Evolutionary conservation across 2,113 vertebrate genomes (phyloP), one percentile per base, ranked within the genome.

Genomic region (cattle (Bos taurus)): DNA sequence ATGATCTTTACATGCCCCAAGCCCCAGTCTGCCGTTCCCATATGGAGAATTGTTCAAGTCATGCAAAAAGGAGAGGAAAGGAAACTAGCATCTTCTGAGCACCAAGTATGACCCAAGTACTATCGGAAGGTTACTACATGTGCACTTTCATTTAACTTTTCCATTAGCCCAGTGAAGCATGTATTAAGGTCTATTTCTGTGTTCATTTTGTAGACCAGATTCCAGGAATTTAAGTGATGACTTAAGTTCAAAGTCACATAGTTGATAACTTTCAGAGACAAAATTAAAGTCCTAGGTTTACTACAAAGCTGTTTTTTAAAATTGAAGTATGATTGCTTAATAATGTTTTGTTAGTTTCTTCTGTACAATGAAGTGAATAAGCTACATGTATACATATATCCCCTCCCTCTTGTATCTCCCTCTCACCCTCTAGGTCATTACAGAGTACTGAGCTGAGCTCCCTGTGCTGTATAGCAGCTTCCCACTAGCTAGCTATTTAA

Each of bases 151-250:
- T 57, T 13, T n/a, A 48, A 33, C 21, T 43, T 52, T 62, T 40
- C 33, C 36, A 9, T 23, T 10, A 43, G 25, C 43, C 74, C 43
- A 0, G 0, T 25, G 57, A 0, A 10, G 5, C 12, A 2, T 28
- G 4, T 30, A 30, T 28, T 50, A 52, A 48, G 48, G 6, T 23
- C 1, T 16, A 28, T 59, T 90, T 48, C 64, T 88, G 14, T 23
- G 36, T 83, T 90, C 40, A 17, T 85, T 94, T 67, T 64, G 57
- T 40, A 82, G 33, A 52, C 5, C n/a, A 77, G 9, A 40, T 64
- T 93, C 43, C 6, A 23, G 36, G 64, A 60, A 30, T 57, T 52
- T 46, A 56, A 30, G 40, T 56, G 64, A 83, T 54, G 4, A 50
- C 3, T 30, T 90, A 71, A 71, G n/a, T 26, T 26, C 9, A 28